A percentile compares a stretch with the other conserved stretches of the same genome.
Evolutionary conservation across 2,113 vertebrate species (phyloP).

Genomic region (Muntiacus muntjak): DNA sequence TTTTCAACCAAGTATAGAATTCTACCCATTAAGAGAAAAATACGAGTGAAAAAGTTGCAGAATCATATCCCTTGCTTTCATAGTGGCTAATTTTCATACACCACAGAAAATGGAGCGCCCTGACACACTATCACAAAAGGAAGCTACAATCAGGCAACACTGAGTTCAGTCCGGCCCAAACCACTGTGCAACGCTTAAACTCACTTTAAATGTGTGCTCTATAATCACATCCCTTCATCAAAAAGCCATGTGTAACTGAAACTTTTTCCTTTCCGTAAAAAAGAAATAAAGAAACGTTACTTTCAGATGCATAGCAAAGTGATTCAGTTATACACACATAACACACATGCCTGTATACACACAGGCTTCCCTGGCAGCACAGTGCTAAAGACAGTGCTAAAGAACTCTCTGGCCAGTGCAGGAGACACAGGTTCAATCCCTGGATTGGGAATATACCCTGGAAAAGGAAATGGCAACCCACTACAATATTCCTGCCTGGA

Average conservation of each 20-base stretch:
- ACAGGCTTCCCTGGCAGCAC: background rate
- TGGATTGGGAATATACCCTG: background rate
- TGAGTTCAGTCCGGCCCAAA: background rate
- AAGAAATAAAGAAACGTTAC: background rate
- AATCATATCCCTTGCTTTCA: background rate
- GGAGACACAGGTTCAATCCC: background rate
- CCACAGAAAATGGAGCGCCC: background rate
- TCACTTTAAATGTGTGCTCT: background rate
- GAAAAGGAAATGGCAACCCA: background rate
- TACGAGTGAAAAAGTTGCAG: background rate
- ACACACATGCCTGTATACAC: background rate
- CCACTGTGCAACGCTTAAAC: background rate
- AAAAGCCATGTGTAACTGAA: background rate
- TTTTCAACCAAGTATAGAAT: background rate
- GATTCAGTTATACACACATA: background rate
- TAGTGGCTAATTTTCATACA: background rate
- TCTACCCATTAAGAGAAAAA: background rate
- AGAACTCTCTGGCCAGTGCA: background rate
- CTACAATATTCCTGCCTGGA: background rate
- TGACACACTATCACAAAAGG: background rate
- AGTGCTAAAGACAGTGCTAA: background rate
- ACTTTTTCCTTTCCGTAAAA: background rate
- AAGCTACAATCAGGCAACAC: background rate
- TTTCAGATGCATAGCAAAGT: background rate
- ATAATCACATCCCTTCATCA: background rate